Evolutionary conservation across 2,888 invertebrate species (phyloP).

Genomic region (Melanophora roralis): DNA sequence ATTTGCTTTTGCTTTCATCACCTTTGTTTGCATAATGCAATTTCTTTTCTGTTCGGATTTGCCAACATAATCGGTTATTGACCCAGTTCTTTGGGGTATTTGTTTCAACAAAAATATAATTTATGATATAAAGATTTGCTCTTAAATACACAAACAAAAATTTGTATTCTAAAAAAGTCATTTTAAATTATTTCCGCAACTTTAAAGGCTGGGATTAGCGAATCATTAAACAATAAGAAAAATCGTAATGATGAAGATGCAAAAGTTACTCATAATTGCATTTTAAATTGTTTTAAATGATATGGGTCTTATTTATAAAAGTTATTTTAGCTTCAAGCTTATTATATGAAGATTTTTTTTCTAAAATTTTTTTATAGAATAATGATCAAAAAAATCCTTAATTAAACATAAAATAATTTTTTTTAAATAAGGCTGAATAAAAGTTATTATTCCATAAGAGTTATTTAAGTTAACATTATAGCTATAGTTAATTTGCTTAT

Average conservation of each 20-base stretch:
- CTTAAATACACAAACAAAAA: background rate
- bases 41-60: constrained; percentile 28
- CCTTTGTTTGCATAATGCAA: constrained; percentile 41
- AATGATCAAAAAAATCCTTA: too few species aligned
- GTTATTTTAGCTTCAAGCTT: too few species aligned
- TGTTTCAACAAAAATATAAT: background rate
- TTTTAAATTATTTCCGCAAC: constrained; percentile 11
- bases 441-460: background rate
- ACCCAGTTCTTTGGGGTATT: constrained; percentile 16
- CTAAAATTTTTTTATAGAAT: too few species aligned
- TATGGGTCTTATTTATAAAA: too few species aligned
- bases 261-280: too few species aligned
- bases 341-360: too few species aligned
- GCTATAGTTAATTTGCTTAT: background rate
- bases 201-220: background rate
- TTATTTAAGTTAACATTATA: constrained; percentile 13
- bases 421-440: background rate
- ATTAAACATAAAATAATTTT: too few species aligned
- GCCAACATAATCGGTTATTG: constrained; percentile 46
- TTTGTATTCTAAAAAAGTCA: background rate
- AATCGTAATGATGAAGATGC: background rate
- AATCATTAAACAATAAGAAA: background rate
- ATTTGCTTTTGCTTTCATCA: constrained; percentile 2
- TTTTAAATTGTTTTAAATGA: too few species aligned
- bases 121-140: background rate